Conservation (phyloP, 2,888 invertebrate genomes). For the Colostygia pectinataria region DNA sequence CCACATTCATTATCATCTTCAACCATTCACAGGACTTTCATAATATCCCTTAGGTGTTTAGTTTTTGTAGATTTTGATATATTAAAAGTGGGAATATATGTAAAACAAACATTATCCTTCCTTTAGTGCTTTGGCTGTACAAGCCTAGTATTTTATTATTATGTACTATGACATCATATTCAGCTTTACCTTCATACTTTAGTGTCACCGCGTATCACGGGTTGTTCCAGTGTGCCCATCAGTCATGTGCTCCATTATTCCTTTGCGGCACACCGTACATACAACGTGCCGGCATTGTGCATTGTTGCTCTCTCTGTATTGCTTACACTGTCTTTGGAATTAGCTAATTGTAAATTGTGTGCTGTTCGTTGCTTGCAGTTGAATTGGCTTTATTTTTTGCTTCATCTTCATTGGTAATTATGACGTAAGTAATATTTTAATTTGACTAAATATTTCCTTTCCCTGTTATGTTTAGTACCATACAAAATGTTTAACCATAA, state of each 20-base stretch:
- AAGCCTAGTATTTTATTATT: too few relatives aligned
- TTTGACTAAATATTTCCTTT: too few relatives aligned
- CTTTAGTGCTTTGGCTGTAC: too few relatives aligned
- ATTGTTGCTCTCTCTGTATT: conserved; percentile 25
- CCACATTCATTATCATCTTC: too few relatives aligned
- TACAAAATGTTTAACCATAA: too few relatives aligned
- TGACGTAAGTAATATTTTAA: conserved; percentile 24
- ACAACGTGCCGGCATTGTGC: conserved; percentile 21
- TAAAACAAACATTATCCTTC: too few relatives aligned
- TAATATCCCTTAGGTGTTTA: too few relatives aligned
- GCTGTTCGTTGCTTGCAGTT: conserved; percentile 12
- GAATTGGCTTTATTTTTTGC: conserved; percentile 3
- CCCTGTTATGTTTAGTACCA: too few relatives aligned
- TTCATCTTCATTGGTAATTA: conserved; percentile 9
- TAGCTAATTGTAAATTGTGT: conserved; percentile 16
- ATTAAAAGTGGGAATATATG: too few relatives aligned
- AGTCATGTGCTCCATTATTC: conserved; percentile 31
- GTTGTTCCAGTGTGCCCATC: conserved; percentile 15
- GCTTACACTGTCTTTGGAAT: conserved; percentile 14
- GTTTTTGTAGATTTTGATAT: too few relatives aligned
- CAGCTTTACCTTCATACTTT: not conserved
- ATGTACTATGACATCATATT: too few relatives aligned
- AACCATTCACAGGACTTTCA: too few relatives aligned
- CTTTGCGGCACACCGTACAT: conserved; percentile 16
- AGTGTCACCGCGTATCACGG: conserved; percentile 15